Conservation (phyloP, 2,113 vertebrate genomes). For the Pardalotus punctatus region DNA sequence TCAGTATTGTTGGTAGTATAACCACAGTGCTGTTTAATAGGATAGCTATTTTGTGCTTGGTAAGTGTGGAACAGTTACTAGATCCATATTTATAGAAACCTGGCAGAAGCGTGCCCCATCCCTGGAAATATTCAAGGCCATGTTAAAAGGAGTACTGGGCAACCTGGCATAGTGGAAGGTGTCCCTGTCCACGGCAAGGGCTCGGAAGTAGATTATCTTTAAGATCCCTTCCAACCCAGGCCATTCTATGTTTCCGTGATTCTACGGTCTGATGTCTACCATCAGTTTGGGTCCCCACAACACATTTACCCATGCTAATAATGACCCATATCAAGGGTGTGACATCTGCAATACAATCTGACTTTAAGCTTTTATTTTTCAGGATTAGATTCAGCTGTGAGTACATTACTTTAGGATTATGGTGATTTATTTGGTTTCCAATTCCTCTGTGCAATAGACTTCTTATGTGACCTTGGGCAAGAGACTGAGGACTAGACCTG, state of each 20-base stretch:
- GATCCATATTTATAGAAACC: slow-evolving; percentile 16
- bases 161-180: background rate
- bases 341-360: background rate
- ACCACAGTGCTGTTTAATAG: background rate
- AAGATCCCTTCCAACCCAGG: background rate
- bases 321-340: background rate
- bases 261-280: background rate
- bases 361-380: background rate
- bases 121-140: background rate
- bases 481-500: background rate
- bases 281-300: background rate
- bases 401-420: background rate
- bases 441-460: background rate
- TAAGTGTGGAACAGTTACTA: background rate
- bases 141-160: background rate
- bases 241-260: background rate
- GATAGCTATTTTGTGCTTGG: background rate
- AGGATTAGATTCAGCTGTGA: background rate
- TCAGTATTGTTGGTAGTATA: background rate
- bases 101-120: background rate
- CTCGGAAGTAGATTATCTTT: background rate
- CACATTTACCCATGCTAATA: background rate
- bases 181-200: background rate
- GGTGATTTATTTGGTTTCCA: background rate
- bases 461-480: slow-evolving; percentile 33